Conservation (phyloP, 2,797 vertebrate genomes). For the Otolemur crassicaudatus region DNA sequence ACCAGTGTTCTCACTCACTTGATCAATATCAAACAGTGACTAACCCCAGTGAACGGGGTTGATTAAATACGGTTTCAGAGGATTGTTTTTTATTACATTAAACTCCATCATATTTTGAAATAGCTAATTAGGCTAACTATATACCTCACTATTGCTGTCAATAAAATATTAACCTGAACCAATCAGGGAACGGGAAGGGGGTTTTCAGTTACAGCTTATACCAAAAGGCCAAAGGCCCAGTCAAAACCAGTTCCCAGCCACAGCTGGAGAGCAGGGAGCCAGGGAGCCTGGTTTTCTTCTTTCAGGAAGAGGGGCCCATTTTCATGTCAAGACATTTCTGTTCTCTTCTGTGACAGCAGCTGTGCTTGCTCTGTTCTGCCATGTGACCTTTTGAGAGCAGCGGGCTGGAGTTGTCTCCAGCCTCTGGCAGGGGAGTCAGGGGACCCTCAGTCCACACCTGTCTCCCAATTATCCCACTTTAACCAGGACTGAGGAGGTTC, state of each 20-base stretch:
- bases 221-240: neutral
- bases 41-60: neutral
- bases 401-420: neutral
- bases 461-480: neutral
- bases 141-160: neutral
- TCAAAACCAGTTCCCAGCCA: neutral
- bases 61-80: neutral
- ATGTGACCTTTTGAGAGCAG: neutral
- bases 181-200: too few relatives aligned
- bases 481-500: neutral
- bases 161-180: neutral
- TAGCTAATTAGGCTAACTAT: neutral
- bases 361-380: neutral
- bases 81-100: neutral
- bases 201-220: neutral
- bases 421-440: neutral
- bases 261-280: neutral
- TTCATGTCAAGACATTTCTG: neutral
- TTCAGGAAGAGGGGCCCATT: neutral
- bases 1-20: neutral
- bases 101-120: neutral
- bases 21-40: constrained; percentile 30
- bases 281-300: accelerated
- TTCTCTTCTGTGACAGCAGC: neutral
- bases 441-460: neutral